These are phyloP conservation scores for Salvelinus namaycush DNA, from an alignment of 2,113 vertebrate species.

Conservation along the genomic window DNA sequence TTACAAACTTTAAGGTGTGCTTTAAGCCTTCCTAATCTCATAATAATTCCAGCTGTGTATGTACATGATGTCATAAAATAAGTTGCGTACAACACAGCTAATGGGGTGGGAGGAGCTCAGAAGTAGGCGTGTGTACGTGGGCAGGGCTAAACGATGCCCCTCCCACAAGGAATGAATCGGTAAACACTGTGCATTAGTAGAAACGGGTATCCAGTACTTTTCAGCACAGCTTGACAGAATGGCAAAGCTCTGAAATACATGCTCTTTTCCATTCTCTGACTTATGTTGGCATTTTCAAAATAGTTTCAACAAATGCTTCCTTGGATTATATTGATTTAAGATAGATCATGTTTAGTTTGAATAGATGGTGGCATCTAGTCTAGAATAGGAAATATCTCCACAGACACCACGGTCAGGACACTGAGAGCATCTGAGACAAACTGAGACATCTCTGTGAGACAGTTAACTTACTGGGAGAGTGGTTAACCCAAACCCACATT, in stretches of 20 bases:
- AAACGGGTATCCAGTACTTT: not conserved
- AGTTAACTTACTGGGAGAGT: slow-evolving; percentile 25
- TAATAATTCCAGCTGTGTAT: not conserved
- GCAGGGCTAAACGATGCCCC: not conserved
- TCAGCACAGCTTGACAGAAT: not conserved
- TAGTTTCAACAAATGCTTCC: too few relatives aligned
- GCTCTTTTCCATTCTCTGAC: too few relatives aligned
- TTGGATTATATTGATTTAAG: too few relatives aligned
- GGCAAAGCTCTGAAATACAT: too few relatives aligned
- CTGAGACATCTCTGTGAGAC: slow-evolving; percentile 1
- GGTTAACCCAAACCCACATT: slow-evolving; percentile 44
- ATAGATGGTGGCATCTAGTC: too few relatives aligned
- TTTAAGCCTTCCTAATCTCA: not conserved
- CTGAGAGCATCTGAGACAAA: not conserved
- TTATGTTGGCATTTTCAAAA: too few relatives aligned
- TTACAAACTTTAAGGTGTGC: not conserved
- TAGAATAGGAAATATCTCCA: too few relatives aligned
- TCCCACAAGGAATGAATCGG: not conserved
- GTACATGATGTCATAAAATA: not conserved
- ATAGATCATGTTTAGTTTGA: too few relatives aligned
- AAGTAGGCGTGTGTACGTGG: not conserved
- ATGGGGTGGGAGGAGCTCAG: not conserved
- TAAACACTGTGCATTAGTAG: not conserved
- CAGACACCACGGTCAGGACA: not conserved
- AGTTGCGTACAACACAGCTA: not conserved